Base-by-base conservation (phyloP, 2,888 invertebrate genomes). In the Lepidocyrtinus sp. region DNA sequence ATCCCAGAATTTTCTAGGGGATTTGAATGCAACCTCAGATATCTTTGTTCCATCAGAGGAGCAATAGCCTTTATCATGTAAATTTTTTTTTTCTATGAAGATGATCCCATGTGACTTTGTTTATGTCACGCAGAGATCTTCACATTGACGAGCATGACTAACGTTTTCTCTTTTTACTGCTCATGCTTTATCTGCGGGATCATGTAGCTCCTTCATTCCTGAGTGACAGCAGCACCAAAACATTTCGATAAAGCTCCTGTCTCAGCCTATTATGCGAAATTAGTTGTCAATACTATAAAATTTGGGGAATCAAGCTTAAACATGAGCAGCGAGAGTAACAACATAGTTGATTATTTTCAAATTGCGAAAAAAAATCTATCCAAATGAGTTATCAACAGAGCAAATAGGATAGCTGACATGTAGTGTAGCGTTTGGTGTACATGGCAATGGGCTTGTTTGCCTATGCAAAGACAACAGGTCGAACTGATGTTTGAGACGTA, bases 31-130 rank as follows among this genome's bases (percentile, higher is more conserved):
- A n/a, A n/a, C n/a, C n/a, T n/a, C n/a, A n/a, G n/a, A n/a, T n/a
- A n/a, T n/a, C n/a, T n/a, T n/a, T n/a, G n/a, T n/a, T n/a, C n/a
- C n/a, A n/a, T n/a, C n/a, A n/a, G n/a, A n/a, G n/a, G n/a, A n/a
- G n/a, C n/a, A n/a, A n/a, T n/a, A n/a, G n/a, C n/a, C n/a, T n/a
- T n/a, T n/a, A n/a, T n/a, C n/a, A n/a, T n/a, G n/a, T n/a, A n/a
- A n/a, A n/a, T n/a, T n/a, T n/a, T n/a, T n/a, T n/a, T n/a, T n/a
- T n/a, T n/a, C n/a, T n/a, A 36, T 27, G 25, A 46, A 24, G 1
- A 67, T 67, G 67, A 67, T 67, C 67, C 68, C 50, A 17, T 24
- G 50, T 24, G 55, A 68, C 25, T 50, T 15, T 50, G 68, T 68
- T 68, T 50, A 50, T 24, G 17, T 68, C 68, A 68, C 68, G 68